A percentile compares a stretch with the other conserved stretches of the same genome.
phyloP scores from a whole-genome alignment of 2,797 vertebrate genomes.

The Lepilemur ruficaudatus region DNA sequence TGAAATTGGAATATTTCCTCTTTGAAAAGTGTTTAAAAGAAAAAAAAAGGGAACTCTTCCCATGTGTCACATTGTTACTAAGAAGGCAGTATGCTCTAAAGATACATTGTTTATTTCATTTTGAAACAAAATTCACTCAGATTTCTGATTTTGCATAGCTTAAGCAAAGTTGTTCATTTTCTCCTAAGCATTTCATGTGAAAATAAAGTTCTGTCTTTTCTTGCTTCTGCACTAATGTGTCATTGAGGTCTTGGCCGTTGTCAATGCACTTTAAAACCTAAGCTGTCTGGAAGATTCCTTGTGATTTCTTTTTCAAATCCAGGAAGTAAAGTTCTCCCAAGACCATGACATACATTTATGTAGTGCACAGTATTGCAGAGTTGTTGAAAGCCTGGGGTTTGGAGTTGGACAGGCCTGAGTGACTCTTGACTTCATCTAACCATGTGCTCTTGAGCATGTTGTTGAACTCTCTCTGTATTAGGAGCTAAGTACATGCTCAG shows the following conservation, averaged over 20 bases:
- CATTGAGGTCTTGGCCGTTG: background rate
- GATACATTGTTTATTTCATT: slow-evolving; percentile 62
- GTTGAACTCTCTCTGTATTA: background rate
- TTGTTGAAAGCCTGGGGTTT: background rate
- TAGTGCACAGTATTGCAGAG: background rate
- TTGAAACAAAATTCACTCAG: slow-evolving; percentile 47
- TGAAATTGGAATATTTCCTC: slow-evolving; percentile 11
- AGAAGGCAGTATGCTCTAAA: background rate
- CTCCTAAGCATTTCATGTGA: background rate
- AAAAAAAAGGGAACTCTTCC: background rate
- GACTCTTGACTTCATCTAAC: background rate
- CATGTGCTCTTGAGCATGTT: background rate
- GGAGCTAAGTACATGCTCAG: background rate
- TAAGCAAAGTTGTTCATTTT: background rate
- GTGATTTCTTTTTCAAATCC: background rate
- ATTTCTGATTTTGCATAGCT: background rate
- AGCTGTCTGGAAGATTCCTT: background rate
- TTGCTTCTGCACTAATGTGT: background rate
- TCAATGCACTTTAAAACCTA: background rate
- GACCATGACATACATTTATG: background rate
- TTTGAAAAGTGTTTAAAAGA: background rate
- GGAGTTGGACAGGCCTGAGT: background rate
- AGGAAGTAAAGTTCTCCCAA: background rate
- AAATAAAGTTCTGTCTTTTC: background rate
- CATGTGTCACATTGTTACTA: slow-evolving; percentile 34